Conservation (phyloP, 1,140 invertebrate genomes). For the Sinella curviseta region DNA sequence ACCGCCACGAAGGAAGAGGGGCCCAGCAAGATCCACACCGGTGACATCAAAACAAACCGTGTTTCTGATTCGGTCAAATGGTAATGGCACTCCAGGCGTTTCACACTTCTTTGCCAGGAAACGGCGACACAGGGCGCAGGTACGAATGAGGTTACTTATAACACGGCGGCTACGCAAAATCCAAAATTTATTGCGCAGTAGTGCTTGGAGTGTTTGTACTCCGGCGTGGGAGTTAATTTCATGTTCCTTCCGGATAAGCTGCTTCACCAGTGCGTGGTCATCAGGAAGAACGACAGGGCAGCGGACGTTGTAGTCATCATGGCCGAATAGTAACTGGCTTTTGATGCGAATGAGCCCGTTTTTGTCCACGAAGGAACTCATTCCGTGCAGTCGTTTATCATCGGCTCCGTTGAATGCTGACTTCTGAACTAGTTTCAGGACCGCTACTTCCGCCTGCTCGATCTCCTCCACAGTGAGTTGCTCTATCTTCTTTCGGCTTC, state of each 20-base stretch:
- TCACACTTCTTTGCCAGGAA: neutral
- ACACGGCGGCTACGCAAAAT: neutral
- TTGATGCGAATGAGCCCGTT: neutral
- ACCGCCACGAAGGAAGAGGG: neutral
- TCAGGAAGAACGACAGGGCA: neutral
- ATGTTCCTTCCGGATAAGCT: neutral
- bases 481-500: neutral
- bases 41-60: neutral
- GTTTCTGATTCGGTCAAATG: neutral
- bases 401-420: neutral
- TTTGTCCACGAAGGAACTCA: neutral
- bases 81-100: neutral
- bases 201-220: neutral
- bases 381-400: neutral
- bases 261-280: neutral
- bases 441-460: neutral
- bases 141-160: neutral
- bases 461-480: neutral
- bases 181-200: neutral
- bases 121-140: neutral
- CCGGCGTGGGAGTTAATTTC: neutral
- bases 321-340: neutral
- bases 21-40: neutral
- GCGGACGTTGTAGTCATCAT: neutral
- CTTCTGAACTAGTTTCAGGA: neutral